Base-by-base conservation (phyloP, 1,140 invertebrate species). In the Bradynema listronoti region DNA sequence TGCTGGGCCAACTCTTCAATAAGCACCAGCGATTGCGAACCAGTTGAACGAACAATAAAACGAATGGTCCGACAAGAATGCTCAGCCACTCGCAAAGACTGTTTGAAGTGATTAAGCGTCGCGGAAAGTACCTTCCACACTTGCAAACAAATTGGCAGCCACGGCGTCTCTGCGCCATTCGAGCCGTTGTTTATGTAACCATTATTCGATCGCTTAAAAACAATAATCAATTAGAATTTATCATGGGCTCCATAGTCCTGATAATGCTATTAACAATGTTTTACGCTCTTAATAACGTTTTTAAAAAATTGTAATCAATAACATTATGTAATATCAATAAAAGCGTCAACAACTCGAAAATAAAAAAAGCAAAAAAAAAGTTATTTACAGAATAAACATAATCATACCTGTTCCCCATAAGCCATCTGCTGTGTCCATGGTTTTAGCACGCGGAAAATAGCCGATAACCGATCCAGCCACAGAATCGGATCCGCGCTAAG, bases 381-480 rank as follows among this genome's bases (percentile, higher is more conserved):
- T n/a, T n/a, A n/a, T n/a, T n/a, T n/a, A n/a, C n/a, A n/a, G n/a
- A n/a, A n/a, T n/a, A n/a, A n/a, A n/a, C n/a, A n/a, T n/a, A n/a
- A n/a, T n/a, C n/a, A n/a, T n/a, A n/a, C n/a, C n/a, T n/a, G n/a
- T n/a, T n/a, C n/a, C n/a, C n/a, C 34, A 45, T 32, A 69, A n/a
- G 47, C 56, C 16, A 52, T 19, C 33, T 77, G 73, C 9, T n/a
- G 27, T 29, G 61, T 51, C 73, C 73, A 76, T 36, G 72, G 72
- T 19, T 52, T 57, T 7, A 72, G 36, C 53, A 66, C 64, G 71
- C 81, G 78, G 80, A 95, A 92, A 61, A 97, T 85, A 42, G 88
- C 86, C 19, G 91, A 85, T 56, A 96, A 81, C 69, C 91, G 83
- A 81, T 96, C 91, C 39, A 98, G 80, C 89, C 90, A 96, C 58